Conservation (phyloP, 2,888 invertebrate species). For the Orthosia gracilis region DNA sequence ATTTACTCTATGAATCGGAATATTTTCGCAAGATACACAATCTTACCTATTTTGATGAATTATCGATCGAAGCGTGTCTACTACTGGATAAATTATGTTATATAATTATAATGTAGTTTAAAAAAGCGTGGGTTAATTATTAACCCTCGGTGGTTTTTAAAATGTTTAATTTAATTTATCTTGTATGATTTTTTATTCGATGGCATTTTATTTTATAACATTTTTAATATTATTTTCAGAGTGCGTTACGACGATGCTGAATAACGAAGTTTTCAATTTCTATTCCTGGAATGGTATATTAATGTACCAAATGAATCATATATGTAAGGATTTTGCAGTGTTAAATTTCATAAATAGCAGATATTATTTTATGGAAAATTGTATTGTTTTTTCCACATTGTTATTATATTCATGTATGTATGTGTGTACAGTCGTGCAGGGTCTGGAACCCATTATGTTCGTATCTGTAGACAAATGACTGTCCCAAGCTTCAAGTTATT, state of each 20-base stretch:
- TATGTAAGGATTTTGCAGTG: slow-evolving; percentile 54
- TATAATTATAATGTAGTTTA: too few species aligned
- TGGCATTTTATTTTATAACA: not conserved
- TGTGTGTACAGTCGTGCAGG: slow-evolving; percentile 21
- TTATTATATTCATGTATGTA: slow-evolving; percentile 20
- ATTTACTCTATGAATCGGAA: too few species aligned
- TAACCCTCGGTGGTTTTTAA: too few species aligned
- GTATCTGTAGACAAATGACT: slow-evolving; percentile 46
- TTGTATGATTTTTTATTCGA: not conserved
- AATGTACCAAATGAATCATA: slow-evolving; percentile 55
- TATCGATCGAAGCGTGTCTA: too few species aligned
- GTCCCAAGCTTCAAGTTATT: slow-evolving; percentile 14
- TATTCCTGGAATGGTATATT: slow-evolving; percentile 49
- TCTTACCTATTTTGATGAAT: too few species aligned
- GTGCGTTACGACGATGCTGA: slow-evolving; percentile 89
- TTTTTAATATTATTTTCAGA: slow-evolving; percentile 71
- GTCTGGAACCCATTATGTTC: slow-evolving; percentile 7
- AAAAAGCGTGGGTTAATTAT: too few species aligned
- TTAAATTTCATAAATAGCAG: slow-evolving; percentile 50
- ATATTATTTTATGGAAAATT: slow-evolving; percentile 35
- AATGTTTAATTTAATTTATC: not conserved
- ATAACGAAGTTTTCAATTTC: slow-evolving; percentile 69
- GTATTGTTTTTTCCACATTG: slow-evolving; percentile 30
- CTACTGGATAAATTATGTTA: too few species aligned
- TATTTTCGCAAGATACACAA: too few species aligned